These are phyloP conservation scores for Bufotes viridis DNA, from an alignment of 2,797 vertebrate genomes.

Conservation along the genomic window DNA sequence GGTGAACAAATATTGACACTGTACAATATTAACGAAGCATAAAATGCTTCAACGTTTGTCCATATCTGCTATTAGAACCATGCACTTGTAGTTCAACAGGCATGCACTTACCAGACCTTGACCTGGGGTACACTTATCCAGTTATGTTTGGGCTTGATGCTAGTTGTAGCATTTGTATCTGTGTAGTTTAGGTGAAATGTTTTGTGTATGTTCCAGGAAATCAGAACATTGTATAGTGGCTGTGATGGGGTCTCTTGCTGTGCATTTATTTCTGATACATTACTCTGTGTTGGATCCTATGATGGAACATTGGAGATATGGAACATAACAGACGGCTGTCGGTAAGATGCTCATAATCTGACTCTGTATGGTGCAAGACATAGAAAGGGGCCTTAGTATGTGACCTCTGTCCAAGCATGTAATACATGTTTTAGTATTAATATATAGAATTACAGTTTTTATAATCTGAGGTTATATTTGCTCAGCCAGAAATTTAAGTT, in stretches of 20 bases:
- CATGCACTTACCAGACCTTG: background rate
- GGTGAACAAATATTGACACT: too few species aligned
- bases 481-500: too few species aligned
- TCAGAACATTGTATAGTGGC: conserved; percentile 80
- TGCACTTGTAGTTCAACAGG: too few species aligned
- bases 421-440: background rate
- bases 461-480: background rate
- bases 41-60: too few species aligned
- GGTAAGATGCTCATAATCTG: conserved; percentile 69
- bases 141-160: background rate
- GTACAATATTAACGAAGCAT: too few species aligned
- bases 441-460: background rate
- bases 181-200: background rate
- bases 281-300: conserved; percentile 79
- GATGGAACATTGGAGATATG: conserved; percentile 83
- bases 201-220: conserved; percentile 73
- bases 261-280: conserved; percentile 74
- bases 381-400: background rate
- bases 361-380: background rate
- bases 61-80: too few species aligned
- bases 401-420: background rate
- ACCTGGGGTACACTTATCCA: background rate
- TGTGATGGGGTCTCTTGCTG: conserved; percentile 85
- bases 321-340: conserved; percentile 80
- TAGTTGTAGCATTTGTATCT: background rate